Percentiles rank a stretch among this genome's conserved stretches.
Evolutionary conservation across 2,113 vertebrate species (phyloP).

Genomic region (Triplophysa tibetana): DNA sequence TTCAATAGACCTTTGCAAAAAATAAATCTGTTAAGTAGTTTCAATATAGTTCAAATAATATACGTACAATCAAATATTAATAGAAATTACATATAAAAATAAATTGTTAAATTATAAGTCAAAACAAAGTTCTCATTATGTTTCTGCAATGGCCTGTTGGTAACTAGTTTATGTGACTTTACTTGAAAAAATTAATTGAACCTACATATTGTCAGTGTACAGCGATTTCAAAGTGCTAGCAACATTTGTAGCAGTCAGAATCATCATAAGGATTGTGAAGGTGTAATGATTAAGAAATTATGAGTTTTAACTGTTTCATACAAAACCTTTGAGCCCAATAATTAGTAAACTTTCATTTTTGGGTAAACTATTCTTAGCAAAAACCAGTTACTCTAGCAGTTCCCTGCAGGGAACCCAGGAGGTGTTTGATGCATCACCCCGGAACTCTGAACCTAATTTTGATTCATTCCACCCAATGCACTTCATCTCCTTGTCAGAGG

Average conservation of each 20-base stretch:
- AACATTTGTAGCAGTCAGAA: too few relatives aligned
- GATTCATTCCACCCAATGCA: slow-evolving; percentile 50
- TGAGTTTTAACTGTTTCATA: too few relatives aligned
- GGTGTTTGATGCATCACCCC: slow-evolving; percentile 50
- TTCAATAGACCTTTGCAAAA: too few relatives aligned
- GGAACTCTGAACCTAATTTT: slow-evolving; percentile 41
- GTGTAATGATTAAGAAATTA: too few relatives aligned
- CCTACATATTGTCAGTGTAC: slow-evolving; percentile 7
- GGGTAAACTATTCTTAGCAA: not conserved
- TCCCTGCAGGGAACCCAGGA: slow-evolving; percentile 43
- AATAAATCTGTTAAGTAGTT: too few relatives aligned
- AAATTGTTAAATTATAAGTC: too few relatives aligned
- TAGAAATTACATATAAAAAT: too few relatives aligned
- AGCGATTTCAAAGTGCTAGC: too few relatives aligned
- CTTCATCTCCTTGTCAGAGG: slow-evolving; percentile 50
- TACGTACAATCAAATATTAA: too few relatives aligned
- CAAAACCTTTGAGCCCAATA: too few relatives aligned
- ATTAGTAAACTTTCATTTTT: slow-evolving; percentile 36
- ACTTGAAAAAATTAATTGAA: slow-evolving; percentile 1
- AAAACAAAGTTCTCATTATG: slow-evolving; percentile 1
- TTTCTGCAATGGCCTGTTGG: slow-evolving; percentile 25
- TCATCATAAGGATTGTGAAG: too few relatives aligned
- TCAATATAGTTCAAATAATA: too few relatives aligned
- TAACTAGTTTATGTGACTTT: slow-evolving; percentile 23
- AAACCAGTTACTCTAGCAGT: slow-evolving; percentile 22